These are phyloP conservation scores for Agriopis leucophaearia DNA, from an alignment of 2,888 invertebrate genomes.

Conservation along the genomic window DNA sequence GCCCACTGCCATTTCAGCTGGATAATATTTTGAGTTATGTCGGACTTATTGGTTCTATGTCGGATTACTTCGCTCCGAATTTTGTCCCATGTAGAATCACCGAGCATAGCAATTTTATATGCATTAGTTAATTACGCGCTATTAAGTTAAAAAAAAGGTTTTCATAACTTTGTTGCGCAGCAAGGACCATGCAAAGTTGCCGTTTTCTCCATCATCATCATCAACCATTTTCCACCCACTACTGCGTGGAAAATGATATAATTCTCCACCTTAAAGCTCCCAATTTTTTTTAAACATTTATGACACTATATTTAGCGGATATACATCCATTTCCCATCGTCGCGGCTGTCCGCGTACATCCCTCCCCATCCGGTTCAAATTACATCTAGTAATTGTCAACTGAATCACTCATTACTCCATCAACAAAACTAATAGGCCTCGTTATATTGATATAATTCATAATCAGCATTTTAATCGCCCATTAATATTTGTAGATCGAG, in stretches of 20 bases:
- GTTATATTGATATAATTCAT: slow-evolving; percentile 49
- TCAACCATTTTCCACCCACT: background rate
- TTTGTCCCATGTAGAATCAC: too few relatives aligned
- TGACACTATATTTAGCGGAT: background rate
- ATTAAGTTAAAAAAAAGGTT: too few relatives aligned
- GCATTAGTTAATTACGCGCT: too few relatives aligned
- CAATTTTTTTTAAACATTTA: background rate
- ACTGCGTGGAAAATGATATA: too few relatives aligned
- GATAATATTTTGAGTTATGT: too few relatives aligned
- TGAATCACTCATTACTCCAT: slow-evolving; percentile 45
- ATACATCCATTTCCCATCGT: background rate
- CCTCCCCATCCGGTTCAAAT: slow-evolving; percentile 22
- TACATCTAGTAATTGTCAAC: slow-evolving; percentile 24
- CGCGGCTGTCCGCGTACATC: background rate
- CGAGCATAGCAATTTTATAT: too few relatives aligned
- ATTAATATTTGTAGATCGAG: slow-evolving; percentile 42
- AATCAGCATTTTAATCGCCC: slow-evolving; percentile 55
- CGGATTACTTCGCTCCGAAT: too few relatives aligned
- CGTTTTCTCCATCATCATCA: background rate
- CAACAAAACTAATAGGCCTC: slow-evolving; percentile 40
- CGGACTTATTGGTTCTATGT: too few relatives aligned
- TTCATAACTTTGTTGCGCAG: too few relatives aligned
- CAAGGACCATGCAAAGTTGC: too few relatives aligned
- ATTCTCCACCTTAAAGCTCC: too few relatives aligned
- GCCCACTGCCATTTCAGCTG: too few relatives aligned